A percentile compares a stretch with the other conserved stretches of the same genome.
These are phyloP conservation scores for Cryptotermes secundus DNA, from an alignment of 1,140 invertebrate genomes.

Conservation along the genomic window DNA sequence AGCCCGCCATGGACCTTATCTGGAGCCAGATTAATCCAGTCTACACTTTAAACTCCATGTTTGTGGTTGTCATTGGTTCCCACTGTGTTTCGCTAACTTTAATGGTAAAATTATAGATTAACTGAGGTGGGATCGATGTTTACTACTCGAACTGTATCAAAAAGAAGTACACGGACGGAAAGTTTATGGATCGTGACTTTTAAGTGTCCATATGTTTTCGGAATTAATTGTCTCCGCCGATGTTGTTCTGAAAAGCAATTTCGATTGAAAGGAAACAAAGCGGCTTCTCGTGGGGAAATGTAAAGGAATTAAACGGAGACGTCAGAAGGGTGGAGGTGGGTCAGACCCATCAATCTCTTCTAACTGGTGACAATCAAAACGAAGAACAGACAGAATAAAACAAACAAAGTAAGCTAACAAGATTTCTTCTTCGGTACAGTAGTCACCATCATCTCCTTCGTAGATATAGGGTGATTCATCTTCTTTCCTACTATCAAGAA, in stretches of 20 bases:
- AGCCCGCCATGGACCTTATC: no score
- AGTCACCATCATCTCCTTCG: background rate
- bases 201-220: background rate
- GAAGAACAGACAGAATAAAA: background rate
- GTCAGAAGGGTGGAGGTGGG: background rate
- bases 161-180: background rate
- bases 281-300: background rate
- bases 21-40: no score
- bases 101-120: no score
- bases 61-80: no score
- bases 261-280: background rate
- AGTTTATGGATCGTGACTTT: background rate
- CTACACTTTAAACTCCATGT: no score
- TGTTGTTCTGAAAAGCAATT: background rate
- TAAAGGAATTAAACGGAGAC: background rate
- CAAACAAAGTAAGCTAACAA: background rate
- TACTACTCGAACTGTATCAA: no score
- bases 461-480: background rate
- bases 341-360: background rate
- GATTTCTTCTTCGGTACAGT: background rate
- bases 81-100: no score
- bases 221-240: background rate
- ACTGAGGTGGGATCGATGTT: no score
- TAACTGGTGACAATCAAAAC: background rate
- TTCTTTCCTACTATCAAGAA: background rate